These are phyloP conservation scores for Tyto alba DNA, from an alignment of 2,113 vertebrate genomes.

Conservation along the genomic window DNA sequence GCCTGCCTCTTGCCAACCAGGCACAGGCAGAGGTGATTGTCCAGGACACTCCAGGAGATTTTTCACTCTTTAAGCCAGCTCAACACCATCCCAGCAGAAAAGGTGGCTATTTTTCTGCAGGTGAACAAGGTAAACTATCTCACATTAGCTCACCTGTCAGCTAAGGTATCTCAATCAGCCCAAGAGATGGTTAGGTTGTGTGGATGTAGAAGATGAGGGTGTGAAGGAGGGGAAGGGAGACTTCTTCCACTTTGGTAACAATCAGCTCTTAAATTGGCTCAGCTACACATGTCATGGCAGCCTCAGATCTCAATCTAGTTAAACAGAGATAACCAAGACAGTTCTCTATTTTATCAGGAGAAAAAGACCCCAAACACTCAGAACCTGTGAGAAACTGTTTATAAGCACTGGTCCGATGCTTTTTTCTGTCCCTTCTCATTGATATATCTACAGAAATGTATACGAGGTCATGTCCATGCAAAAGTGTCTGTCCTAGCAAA, in stretches of 20 bases:
- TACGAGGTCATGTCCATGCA: not conserved
- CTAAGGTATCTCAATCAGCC: fast-evolving
- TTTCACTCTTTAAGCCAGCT: not conserved
- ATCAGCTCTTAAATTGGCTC: not conserved
- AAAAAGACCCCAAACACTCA: not conserved
- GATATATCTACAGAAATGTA: not conserved
- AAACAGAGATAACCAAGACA: not conserved
- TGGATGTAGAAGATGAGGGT: not conserved
- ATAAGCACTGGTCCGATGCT: not conserved
- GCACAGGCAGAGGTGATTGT: not conserved
- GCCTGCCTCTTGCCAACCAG: not conserved
- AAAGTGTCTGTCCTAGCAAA: not conserved
- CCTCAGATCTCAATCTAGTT: not conserved
- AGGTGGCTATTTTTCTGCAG: not conserved
- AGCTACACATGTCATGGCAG: not conserved
- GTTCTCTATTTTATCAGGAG: not conserved
- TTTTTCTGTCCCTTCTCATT: not conserved
- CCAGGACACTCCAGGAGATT: not conserved
- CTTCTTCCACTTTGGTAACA: not conserved
- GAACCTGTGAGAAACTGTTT: not conserved
- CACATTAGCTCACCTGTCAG: not conserved
- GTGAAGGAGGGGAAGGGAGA: not conserved
- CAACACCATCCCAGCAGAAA: not conserved
- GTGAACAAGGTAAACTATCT: not conserved
- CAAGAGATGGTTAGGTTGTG: not conserved